Percentiles rank a stretch among this genome's conserved stretches.
These are phyloP conservation scores for Byasa hedistus DNA, from an alignment of 2,888 invertebrate genomes.

Conservation along the genomic window DNA sequence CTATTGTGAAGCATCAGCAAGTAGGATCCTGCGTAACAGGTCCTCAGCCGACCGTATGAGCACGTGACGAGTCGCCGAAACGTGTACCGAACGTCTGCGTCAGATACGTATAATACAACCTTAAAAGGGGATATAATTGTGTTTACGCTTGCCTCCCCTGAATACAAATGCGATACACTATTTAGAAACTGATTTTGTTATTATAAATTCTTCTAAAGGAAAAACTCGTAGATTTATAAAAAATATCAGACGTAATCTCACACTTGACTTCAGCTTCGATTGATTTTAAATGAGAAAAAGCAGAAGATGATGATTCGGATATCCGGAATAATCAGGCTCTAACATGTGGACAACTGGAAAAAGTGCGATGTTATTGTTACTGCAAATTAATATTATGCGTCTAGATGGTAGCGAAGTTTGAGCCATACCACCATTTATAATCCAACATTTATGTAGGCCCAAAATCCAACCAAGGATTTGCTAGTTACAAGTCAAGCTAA, in stretches of 20 bases:
- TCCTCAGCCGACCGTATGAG: conserved; percentile 19
- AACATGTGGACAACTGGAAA: too few relatives aligned
- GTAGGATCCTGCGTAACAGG: conserved; percentile 12
- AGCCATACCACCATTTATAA: too few relatives aligned
- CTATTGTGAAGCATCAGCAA: background rate
- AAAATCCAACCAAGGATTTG: too few relatives aligned
- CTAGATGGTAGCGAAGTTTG: too few relatives aligned
- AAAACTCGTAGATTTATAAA: background rate
- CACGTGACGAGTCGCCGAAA: conserved; percentile 29
- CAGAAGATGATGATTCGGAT: too few relatives aligned
- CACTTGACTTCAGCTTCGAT: too few relatives aligned
- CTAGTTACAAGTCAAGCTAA: background rate
- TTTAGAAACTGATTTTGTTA: background rate
- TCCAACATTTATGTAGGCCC: too few relatives aligned
- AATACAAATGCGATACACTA: conserved; percentile 5
- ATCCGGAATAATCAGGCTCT: too few relatives aligned
- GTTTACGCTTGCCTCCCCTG: conserved; percentile 8
- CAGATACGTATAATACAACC: conserved; percentile 15
- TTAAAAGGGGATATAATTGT: conserved; percentile 14
- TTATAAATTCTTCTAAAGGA: background rate
- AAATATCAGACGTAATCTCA: too few relatives aligned
- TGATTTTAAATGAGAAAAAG: too few relatives aligned
- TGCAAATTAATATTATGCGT: too few relatives aligned
- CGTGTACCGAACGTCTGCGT: conserved; percentile 10
- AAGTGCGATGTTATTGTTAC: too few relatives aligned